phyloP scores from a whole-genome alignment of 1,140 invertebrate species.

The Parapsyche elsis region DNA sequence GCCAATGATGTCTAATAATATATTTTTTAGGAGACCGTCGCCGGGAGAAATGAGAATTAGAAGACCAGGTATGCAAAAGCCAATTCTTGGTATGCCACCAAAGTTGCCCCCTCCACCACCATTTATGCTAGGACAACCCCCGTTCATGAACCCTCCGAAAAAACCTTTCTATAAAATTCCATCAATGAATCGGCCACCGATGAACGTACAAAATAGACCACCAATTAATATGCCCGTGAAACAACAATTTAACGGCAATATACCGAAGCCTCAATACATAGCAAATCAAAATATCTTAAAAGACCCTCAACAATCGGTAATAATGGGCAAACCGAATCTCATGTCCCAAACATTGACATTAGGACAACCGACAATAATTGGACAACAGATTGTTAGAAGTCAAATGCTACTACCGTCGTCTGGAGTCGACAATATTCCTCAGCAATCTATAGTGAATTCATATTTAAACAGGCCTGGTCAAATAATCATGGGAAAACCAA shows the following conservation, averaged over 20 bases:
- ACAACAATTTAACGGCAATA: constrained; percentile 59
- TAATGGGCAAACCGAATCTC: constrained; percentile 60
- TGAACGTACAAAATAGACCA: constrained; percentile 58
- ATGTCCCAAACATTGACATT: constrained; percentile 63
- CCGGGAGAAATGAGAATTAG: constrained; percentile 65
- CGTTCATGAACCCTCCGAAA: constrained; percentile 59
- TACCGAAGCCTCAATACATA: constrained; percentile 57
- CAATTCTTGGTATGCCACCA: constrained; percentile 58
- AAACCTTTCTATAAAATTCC: constrained; percentile 60
- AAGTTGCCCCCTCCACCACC: constrained; percentile 60
- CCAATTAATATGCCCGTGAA: constrained; percentile 60
- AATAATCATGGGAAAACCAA: constrained; percentile 66
- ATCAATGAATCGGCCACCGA: constrained; percentile 58
- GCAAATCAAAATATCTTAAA: constrained; percentile 38
- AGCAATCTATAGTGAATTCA: constrained; percentile 59
- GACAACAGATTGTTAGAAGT: constrained; percentile 65
- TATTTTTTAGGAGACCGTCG: constrained; percentile 61
- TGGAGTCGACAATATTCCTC: constrained; percentile 58
- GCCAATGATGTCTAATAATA: constrained; percentile 58
- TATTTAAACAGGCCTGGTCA: constrained; percentile 63
- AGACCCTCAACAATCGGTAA: constrained; percentile 54
- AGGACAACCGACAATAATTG: constrained; percentile 64
- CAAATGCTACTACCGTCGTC: constrained; percentile 62
- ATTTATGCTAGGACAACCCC: constrained; percentile 61
- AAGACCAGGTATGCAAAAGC: constrained; percentile 59